Percentiles rank a stretch among this genome's conserved stretches.
These are phyloP conservation scores for Ranitomeya imitator DNA, from an alignment of 2,113 vertebrate genomes.

Conservation along the genomic window DNA sequence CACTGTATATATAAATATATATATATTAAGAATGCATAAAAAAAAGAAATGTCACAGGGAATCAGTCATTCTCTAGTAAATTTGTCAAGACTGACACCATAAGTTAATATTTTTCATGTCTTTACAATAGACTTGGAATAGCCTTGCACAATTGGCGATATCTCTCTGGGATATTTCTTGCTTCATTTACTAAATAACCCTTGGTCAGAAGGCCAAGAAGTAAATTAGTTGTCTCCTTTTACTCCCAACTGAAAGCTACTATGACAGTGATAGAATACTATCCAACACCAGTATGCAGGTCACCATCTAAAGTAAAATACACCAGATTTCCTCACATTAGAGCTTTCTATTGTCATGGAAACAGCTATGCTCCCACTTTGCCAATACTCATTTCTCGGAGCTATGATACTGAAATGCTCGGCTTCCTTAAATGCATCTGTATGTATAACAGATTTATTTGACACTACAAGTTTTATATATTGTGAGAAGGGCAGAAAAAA, in stretches of 20 bases:
- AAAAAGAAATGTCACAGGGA: no score
- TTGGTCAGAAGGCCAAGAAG: neutral
- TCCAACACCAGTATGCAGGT: neutral
- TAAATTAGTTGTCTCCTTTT: conserved; percentile 5
- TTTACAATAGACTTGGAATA: neutral
- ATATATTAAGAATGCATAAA: no score
- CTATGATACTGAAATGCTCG: neutral
- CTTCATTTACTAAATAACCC: neutral
- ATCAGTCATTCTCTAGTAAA: neutral
- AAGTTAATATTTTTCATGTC: neutral
- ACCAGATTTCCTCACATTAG: neutral
- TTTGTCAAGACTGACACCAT: neutral
- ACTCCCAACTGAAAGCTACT: neutral
- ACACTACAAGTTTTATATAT: neutral
- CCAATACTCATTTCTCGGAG: neutral
- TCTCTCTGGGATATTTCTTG: neutral
- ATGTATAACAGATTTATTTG: neutral
- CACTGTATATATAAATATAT: no score
- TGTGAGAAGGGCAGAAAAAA: neutral
- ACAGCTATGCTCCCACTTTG: neutral
- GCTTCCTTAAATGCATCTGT: neutral
- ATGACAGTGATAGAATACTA: conserved; percentile 4
- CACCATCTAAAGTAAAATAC: neutral
- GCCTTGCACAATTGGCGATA: neutral
- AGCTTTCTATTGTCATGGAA: neutral